phyloP scores from a whole-genome alignment of 2,888 invertebrate genomes.

The Acanthosepion lycidas region DNA sequence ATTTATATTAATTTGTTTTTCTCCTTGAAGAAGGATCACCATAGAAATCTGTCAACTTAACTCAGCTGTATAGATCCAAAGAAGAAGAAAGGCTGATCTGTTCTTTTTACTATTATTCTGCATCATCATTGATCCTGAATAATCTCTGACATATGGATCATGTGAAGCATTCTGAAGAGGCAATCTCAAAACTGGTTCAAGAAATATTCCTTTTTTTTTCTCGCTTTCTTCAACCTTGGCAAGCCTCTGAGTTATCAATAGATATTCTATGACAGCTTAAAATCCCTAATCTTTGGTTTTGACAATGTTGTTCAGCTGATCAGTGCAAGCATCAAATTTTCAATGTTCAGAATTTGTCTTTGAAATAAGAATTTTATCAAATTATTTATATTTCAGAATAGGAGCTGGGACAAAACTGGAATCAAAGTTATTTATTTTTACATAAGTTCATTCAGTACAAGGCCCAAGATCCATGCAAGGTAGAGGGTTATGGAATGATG shows the following conservation, averaged over 20 bases:
- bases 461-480: no score
- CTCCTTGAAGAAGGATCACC: background rate
- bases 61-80: background rate
- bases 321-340: background rate
- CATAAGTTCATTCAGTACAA: no score
- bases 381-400: background rate
- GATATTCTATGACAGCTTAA: background rate
- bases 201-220: background rate
- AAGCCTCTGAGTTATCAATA: conserved; percentile 3
- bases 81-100: background rate
- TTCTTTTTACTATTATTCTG: background rate
- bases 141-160: background rate
- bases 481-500: no score
- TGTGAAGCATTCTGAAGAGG: background rate
- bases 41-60: conserved; percentile 2
- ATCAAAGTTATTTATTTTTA: no score
- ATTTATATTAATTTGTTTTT: background rate
- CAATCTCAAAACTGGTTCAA: conserved; percentile 21
- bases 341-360: no score
- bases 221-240: background rate
- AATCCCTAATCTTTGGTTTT: background rate
- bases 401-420: no score
- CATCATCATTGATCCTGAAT: background rate
- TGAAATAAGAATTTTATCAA: background rate
- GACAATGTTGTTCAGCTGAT: background rate